Percentiles rank a stretch among this genome's conserved stretches.
Evolutionary conservation across 92 coral and sea anemone genomes (phyloP).

Genomic region (Virgularia gustaviana): DNA sequence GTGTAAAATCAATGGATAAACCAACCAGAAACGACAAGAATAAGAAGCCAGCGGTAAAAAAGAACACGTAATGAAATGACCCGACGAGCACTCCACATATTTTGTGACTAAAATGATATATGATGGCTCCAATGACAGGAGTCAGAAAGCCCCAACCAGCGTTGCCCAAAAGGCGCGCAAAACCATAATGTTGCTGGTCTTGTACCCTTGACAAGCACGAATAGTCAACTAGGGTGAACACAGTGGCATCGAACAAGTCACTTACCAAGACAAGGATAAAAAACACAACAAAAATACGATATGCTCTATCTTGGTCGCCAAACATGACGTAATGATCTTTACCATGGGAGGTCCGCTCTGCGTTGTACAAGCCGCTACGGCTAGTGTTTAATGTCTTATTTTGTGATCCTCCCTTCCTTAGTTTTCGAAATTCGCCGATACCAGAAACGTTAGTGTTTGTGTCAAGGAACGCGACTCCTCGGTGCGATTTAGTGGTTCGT

Average conservation of each 20-base stretch:
- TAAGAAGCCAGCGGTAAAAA: background rate
- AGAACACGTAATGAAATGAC: constrained; percentile 15
- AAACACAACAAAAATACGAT: background rate
- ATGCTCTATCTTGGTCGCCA: background rate
- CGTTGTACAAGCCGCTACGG: background rate
- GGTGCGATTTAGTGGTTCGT: too few relatives aligned
- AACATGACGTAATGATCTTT: background rate
- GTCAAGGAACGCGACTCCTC: background rate
- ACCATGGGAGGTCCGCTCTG: background rate
- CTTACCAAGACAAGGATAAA: background rate
- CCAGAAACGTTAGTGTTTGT: background rate
- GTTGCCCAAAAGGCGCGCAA: constrained; percentile 4
- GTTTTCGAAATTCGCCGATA: too few relatives aligned
- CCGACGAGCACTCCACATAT: constrained; percentile 10
- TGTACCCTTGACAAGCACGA: background rate
- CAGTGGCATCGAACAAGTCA: background rate
- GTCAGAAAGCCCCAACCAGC: constrained; percentile 13
- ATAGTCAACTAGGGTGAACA: constrained; percentile 16
- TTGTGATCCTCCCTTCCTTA: too few relatives aligned
- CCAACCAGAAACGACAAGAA: background rate
- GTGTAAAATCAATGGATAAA: constrained; percentile 6
- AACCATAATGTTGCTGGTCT: background rate
- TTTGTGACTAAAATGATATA: background rate
- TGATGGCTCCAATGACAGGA: background rate
- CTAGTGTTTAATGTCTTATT: background rate